Percentiles rank a stretch among this genome's conserved stretches.
phyloP scores from a whole-genome alignment of 2,113 vertebrate genomes.

The Cottus gobio region DNA sequence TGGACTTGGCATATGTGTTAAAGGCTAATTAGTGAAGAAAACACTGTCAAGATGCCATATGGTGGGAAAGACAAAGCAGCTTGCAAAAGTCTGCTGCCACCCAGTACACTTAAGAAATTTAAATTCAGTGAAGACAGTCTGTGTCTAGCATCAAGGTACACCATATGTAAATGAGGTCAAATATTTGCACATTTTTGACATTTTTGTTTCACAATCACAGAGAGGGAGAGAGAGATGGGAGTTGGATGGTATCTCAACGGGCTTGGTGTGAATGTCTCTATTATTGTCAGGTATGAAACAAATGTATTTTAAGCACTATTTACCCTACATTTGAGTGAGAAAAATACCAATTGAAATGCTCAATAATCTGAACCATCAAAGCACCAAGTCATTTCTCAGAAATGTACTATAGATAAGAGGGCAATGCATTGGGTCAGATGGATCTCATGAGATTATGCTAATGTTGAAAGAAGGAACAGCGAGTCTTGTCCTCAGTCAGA shows the following conservation, averaged over 20 bases:
- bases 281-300: conserved; percentile 48
- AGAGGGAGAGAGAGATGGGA: neutral
- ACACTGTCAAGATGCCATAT: conserved; percentile 86
- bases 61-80: conserved; percentile 82
- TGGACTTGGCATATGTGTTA: conserved; percentile 85
- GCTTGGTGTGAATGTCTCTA: conserved; percentile 33
- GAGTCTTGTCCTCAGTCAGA: conserved; percentile 68
- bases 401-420: conserved; percentile 54
- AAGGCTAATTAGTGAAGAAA: conserved; percentile 87
- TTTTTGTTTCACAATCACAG: conserved; percentile 53
- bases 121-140: conserved; percentile 75
- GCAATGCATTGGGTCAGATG: conserved; percentile 65
- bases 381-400: conserved; percentile 58
- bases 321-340: conserved; percentile 32
- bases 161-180: conserved; percentile 81
- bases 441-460: conserved; percentile 75
- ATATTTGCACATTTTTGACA: conserved; percentile 73
- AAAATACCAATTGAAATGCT: conserved; percentile 60
- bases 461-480: conserved; percentile 62
- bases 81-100: conserved; percentile 80
- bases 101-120: conserved; percentile 76
- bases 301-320: conserved; percentile 49
- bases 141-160: conserved; percentile 77
- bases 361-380: conserved; percentile 63
- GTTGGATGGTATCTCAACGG: neutral